A percentile compares a stretch with the other conserved stretches of the same genome.
These are phyloP conservation scores for Labeo calbasu DNA, from an alignment of 2,797 vertebrate genomes.

Conservation along the genomic window DNA sequence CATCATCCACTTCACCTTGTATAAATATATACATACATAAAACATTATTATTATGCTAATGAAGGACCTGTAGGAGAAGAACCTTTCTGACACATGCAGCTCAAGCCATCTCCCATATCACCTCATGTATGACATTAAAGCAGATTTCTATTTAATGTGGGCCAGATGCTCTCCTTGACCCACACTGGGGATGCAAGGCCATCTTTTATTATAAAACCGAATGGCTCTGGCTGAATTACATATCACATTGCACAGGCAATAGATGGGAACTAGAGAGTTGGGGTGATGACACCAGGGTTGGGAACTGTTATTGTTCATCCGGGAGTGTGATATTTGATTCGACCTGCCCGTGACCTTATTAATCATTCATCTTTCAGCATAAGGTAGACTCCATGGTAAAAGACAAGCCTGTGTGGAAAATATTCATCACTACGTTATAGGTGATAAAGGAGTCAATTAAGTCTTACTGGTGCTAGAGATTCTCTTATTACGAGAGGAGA, in stretches of 20 bases:
- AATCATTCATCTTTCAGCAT: conserved; percentile 17
- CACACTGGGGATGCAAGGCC: not conserved
- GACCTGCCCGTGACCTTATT: conserved; percentile 9
- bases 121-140: conserved; percentile 31
- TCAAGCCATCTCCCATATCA: conserved; percentile 16
- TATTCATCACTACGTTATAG: conserved; percentile 6
- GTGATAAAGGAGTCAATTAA: conserved; percentile 23
- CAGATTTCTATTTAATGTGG: conserved; percentile 34
- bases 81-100: conserved; percentile 41
- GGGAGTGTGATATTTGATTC: conserved; percentile 27
- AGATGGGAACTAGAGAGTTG: conserved; percentile 1
- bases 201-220: conserved; percentile 24
- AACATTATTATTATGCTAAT: conserved; percentile 44
- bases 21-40: conserved; percentile 37
- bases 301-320: conserved; percentile 20
- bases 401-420: not conserved
- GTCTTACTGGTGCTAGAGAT: not conserved
- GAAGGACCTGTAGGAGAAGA: conserved; percentile 20
- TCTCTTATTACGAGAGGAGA: not conserved
- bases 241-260: conserved; percentile 16
- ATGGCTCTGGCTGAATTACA: conserved; percentile 26
- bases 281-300: conserved; percentile 13
- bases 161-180: conserved; percentile 12
- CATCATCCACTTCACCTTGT: conserved; percentile 22
- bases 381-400: not conserved